Percentiles rank a stretch among this genome's conserved stretches.
These are phyloP conservation scores for Trematomus bernacchii DNA, from an alignment of 2,797 vertebrate species.

Conservation along the genomic window DNA sequence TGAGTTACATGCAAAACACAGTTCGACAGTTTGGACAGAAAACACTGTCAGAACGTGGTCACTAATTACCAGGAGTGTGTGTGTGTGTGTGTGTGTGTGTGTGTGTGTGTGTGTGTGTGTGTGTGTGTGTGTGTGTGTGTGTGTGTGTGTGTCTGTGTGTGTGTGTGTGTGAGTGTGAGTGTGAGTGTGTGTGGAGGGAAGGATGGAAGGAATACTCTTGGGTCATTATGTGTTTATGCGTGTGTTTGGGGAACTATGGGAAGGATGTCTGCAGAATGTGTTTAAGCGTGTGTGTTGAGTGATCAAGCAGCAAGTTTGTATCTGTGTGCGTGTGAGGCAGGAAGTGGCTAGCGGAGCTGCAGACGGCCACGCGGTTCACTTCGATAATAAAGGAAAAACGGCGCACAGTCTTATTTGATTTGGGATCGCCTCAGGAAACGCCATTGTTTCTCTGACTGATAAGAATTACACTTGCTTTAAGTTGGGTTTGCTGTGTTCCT, in stretches of 20 bases:
- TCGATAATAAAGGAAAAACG: conserved; percentile 71
- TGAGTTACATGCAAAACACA: conserved; percentile 60
- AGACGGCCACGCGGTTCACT: conserved; percentile 48
- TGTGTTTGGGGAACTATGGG: too few species aligned
- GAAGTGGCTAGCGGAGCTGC: conserved; percentile 60
- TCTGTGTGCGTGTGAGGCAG: conserved; percentile 45
- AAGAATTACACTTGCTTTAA: conserved; percentile 29
- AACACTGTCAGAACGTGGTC: conserved; percentile 44
- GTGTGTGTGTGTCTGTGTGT: too few species aligned
- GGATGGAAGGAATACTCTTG: conserved; percentile 6
- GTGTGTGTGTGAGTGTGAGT: too few species aligned
- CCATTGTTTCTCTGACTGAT: conserved; percentile 61
- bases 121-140: too few species aligned
- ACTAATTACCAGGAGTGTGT: conserved; percentile 39
- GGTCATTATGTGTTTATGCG: conserved; percentile 18
- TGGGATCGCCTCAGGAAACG: conserved; percentile 77
- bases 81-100: conserved; percentile 33
- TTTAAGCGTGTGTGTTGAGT: conserved; percentile 14
- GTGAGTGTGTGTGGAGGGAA: not conserved
- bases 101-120: not conserved
- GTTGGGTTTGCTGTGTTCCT: not conserved
- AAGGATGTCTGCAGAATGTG: not conserved
- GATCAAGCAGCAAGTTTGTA: conserved; percentile 3
- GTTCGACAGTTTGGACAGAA: conserved; percentile 43
- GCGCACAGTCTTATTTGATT: conserved; percentile 59